These are phyloP conservation scores for Philereme transversata DNA, from an alignment of 2,888 invertebrate genomes.

Conservation along the genomic window DNA sequence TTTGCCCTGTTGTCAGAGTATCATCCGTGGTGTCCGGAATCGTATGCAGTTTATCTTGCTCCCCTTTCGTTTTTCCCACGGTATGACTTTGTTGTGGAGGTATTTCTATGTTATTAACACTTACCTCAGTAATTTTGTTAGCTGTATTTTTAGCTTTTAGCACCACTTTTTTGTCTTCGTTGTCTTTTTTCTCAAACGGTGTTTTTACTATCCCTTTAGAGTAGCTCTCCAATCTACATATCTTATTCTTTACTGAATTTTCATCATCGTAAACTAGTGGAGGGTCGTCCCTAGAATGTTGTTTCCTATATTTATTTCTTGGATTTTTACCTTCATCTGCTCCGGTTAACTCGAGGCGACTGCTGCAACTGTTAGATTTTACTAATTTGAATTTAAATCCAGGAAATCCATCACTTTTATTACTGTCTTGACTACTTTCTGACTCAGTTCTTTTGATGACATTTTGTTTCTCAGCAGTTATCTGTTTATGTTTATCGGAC, in stretches of 20 bases:
- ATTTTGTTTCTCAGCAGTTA: constrained; percentile 57
- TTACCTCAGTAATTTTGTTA: constrained; percentile 29
- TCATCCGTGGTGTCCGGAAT: constrained; percentile 46
- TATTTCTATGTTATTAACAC: constrained; percentile 45
- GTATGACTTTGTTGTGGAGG: constrained; percentile 40
- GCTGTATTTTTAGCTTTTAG: constrained; percentile 47
- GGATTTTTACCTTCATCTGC: constrained; percentile 83
- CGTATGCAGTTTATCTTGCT: constrained; percentile 41
- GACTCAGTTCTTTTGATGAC: constrained; percentile 50
- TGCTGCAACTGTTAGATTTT: constrained; percentile 94
- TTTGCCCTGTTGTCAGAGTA: constrained; percentile 41
- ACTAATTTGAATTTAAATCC: constrained; percentile 92
- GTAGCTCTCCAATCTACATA: constrained; percentile 78
- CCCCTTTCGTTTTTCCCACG: constrained; percentile 41
- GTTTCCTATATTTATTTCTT: constrained; percentile 71
- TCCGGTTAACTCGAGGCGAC: constrained; percentile 91
- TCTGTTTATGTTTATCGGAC: constrained; percentile 70
- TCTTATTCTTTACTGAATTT: constrained; percentile 81
- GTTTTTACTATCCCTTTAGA: constrained; percentile 75
- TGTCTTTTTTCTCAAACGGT: constrained; percentile 70
- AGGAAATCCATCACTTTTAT: constrained; percentile 73
- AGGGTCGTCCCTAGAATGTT: constrained; percentile 70
- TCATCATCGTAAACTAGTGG: constrained; percentile 73
- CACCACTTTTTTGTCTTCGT: constrained; percentile 53
- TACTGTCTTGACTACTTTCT: constrained; percentile 57